Percentiles rank a stretch among this genome's conserved stretches.
Evolutionary conservation across 2,888 invertebrate species (phyloP).

Genomic region (Diarsia mendica): DNA sequence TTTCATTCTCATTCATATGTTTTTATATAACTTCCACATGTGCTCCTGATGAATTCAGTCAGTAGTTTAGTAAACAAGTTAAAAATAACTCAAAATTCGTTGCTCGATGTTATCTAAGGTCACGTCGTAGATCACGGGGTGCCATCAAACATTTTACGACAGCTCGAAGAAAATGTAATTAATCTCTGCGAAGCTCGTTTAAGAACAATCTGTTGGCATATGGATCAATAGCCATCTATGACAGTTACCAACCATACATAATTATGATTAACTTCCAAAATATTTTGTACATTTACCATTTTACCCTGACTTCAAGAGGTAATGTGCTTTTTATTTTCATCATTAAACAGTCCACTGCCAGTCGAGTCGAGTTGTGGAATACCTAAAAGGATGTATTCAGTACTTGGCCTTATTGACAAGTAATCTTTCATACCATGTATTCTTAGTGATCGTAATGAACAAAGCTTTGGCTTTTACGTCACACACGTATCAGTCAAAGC

Average conservation of each 20-base stretch:
- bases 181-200: neutral
- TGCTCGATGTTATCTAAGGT: conserved; percentile 10
- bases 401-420: neutral
- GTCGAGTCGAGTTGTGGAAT: neutral
- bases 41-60: neutral
- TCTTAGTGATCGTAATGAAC: neutral
- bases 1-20: conserved; percentile 4
- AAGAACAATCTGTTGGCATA: conserved; percentile 1
- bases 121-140: conserved; percentile 14
- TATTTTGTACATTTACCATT: neutral
- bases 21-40: conserved; percentile 6
- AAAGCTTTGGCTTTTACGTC: conserved; percentile 1
- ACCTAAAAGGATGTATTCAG: neutral
- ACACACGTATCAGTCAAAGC: neutral
- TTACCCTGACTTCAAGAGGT: neutral
- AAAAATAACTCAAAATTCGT: conserved; percentile 29
- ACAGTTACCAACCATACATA: neutral
- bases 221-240: neutral
- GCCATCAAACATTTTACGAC: conserved; percentile 35
- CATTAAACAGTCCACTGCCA: neutral
- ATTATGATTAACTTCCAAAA: neutral
- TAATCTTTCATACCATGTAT: neutral
- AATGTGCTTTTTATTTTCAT: neutral
- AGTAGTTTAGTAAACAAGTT: neutral
- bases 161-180: conserved; percentile 17